A percentile compares a stretch with the other conserved stretches of the same genome.
These are phyloP conservation scores for Gryllus longicercus DNA, from an alignment of 2,888 invertebrate genomes.

Conservation along the genomic window DNA sequence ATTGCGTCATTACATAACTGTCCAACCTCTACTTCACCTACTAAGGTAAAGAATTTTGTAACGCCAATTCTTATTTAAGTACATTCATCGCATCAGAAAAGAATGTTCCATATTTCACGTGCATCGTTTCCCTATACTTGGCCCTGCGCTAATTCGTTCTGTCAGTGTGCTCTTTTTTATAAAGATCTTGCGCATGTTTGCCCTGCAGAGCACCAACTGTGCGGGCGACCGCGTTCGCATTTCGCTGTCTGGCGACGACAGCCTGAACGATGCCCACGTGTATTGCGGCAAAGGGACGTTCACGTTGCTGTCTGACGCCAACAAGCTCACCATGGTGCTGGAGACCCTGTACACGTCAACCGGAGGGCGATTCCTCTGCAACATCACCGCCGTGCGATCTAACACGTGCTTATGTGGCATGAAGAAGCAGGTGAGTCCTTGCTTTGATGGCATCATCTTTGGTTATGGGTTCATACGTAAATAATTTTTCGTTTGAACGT, in stretches of 20 bases:
- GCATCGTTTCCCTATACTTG: too few relatives aligned
- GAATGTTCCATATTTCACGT: too few relatives aligned
- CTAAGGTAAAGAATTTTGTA: too few relatives aligned
- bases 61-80: too few relatives aligned
- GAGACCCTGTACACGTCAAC: neutral
- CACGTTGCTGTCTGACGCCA: conserved; percentile 40
- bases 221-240: conserved; percentile 51
- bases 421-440: neutral
- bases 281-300: conserved; percentile 55
- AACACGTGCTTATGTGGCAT: conserved; percentile 20
- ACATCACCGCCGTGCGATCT: neutral
- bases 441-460: too few relatives aligned
- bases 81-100: too few relatives aligned
- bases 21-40: too few relatives aligned
- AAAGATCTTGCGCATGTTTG: neutral
- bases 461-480: too few relatives aligned
- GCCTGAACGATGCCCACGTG: conserved; percentile 48
- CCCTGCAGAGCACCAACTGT: conserved; percentile 40
- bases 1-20: too few relatives aligned
- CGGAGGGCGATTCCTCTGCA: conserved; percentile 2
- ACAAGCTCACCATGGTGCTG: conserved; percentile 41
- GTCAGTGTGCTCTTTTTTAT: too few relatives aligned
- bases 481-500: too few relatives aligned
- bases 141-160: too few relatives aligned
- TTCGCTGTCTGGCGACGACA: conserved; percentile 51